Evolutionary conservation across 2,888 invertebrate species (phyloP).

Genomic region (Leuctra nigra): DNA sequence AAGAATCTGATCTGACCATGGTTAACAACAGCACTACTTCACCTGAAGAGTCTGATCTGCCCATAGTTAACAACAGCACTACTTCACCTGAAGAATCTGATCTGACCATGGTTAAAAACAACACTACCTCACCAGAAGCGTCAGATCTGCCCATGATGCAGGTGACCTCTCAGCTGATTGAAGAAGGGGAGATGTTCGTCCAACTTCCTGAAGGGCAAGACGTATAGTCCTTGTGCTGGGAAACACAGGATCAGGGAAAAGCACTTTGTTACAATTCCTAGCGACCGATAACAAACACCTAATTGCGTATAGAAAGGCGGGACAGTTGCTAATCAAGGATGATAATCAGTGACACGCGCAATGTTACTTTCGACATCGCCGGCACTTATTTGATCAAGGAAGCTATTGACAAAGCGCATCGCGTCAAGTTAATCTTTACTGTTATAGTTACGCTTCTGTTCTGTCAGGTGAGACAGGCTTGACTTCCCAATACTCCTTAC

Average conservation of each 20-base stretch:
- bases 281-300: slow-evolving; percentile 14
- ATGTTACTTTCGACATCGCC: slow-evolving; percentile 32
- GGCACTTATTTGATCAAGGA: slow-evolving; percentile 35
- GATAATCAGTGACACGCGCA: slow-evolving; percentile 25
- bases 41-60: no score
- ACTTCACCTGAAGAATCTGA: no score
- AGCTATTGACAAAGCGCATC: slow-evolving; percentile 30
- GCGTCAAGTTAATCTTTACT: slow-evolving; percentile 33
- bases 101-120: no score
- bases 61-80: no score
- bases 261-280: slow-evolving; percentile 23
- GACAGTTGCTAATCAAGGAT: no score
- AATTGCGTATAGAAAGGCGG: no score
- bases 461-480: slow-evolving; percentile 19
- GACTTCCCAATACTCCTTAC: slow-evolving; percentile 23
- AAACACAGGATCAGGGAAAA: slow-evolving; percentile 26
- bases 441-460: slow-evolving; percentile 32
- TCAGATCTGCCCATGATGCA: no score
- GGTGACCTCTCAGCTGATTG: no score
- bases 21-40: no score
- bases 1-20: no score
- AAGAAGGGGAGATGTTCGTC: no score
- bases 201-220: not conserved
- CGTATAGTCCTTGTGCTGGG: slow-evolving; percentile 23
- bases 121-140: no score